Base-by-base conservation (phyloP, 1,140 invertebrate species). In the Ooceraea biroi region DNA sequence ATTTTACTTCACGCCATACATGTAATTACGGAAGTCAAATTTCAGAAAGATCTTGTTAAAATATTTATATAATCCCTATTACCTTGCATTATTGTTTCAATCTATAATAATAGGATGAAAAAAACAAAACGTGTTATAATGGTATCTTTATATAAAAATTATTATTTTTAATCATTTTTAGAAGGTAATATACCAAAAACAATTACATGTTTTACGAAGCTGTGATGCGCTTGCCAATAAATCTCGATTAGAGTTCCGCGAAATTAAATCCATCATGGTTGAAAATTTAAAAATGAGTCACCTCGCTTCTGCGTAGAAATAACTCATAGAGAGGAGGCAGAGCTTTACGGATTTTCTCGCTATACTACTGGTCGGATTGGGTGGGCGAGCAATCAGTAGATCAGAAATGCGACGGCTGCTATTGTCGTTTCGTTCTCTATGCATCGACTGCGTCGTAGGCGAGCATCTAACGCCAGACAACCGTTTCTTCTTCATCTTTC, bases 291-390 rank as follows among this genome's bases (percentile, higher is more conserved):
- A 25, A 19, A n/a, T 5, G 0, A 27, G 5, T 48, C 14, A 14
- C 27, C 5, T 66, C 44, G 36, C 27, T 52, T 77, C 22, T 19
- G 52, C n/a, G n/a, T 25, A 30, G 25, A 71, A 71, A 44, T 30
- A 44, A 36, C 25, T 71, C 41, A 36, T 57, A 14, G 41, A 27
- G 2, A 57, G 19, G 4, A 57, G 41, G 22, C 8, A 71, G 25
- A 55, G 17, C 30, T 71, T 57, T 19, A 30, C 50, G 52, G 25
- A 80, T 80, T 69, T 7, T 58, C 55, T 55, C 63, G 63, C 50
- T 80, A 71, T 80, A 80, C 46, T 80, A 80, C 36, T 50, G n/a
- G 52, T 71, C 36, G n/a, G n/a, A 80, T 71, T 50, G 65, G 22
- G 10, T 71, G 76, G 25, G 52, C 17, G 52, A 57, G 63, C 65